Evolutionary conservation across 64 coral and sea anemone genomes (phyloP).

Genomic region (Pocillopora verrucosa): DNA sequence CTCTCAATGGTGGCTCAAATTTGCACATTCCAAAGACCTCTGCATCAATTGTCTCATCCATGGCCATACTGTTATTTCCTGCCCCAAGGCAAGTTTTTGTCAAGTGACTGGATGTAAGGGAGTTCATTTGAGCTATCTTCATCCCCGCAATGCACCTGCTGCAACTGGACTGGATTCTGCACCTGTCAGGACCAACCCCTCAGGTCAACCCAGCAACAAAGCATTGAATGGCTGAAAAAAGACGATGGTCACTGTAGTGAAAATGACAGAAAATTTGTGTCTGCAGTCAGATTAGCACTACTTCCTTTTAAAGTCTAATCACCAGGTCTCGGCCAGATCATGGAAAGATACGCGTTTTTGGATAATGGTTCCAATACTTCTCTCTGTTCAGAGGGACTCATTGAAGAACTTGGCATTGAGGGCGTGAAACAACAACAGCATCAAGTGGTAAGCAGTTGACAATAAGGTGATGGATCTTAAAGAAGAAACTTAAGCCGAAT

Average conservation of each 20-base stretch:
- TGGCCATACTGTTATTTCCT: too few species aligned
- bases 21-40: neutral
- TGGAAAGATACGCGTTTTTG: too few species aligned
- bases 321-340: neutral
- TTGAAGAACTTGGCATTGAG: neutral
- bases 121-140: too few species aligned
- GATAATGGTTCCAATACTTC: conserved; percentile 2
- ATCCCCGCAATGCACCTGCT: too few species aligned
- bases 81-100: too few species aligned
- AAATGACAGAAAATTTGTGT: neutral
- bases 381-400: neutral
- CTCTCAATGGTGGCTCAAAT: neutral
- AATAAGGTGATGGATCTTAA: neutral
- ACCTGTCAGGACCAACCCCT: too few species aligned
- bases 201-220: too few species aligned
- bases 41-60: too few species aligned
- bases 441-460: neutral
- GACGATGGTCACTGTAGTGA: neutral
- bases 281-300: conserved; percentile 10
- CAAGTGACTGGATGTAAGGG: too few species aligned
- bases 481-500: too few species aligned
- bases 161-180: too few species aligned
- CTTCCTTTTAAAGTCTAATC: neutral
- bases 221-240: neutral
- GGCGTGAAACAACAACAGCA: neutral